phyloP scores from a whole-genome alignment of 2,113 vertebrate genomes.

The Promerops cafer region DNA sequence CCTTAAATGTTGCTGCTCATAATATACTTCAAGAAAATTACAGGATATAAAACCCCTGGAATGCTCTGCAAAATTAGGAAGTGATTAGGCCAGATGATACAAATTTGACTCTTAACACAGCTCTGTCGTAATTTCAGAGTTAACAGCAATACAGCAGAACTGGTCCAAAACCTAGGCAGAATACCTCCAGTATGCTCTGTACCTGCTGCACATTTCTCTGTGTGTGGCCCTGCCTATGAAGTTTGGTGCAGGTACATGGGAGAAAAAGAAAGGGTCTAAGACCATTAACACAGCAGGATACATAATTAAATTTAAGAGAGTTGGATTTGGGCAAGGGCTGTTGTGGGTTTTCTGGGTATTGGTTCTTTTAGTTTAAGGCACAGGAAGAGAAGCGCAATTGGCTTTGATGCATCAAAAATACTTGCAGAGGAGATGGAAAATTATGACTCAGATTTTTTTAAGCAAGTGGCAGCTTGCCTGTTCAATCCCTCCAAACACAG shows the following conservation, averaged over 20 bases:
- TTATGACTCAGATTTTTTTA: background rate
- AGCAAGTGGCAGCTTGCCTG: background rate
- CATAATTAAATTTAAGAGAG: background rate
- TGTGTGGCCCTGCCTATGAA: background rate
- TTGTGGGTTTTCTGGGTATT: background rate
- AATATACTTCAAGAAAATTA: conserved; percentile 37
- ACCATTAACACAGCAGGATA: background rate
- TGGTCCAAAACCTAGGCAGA: background rate
- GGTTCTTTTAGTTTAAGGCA: background rate
- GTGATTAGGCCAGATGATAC: conserved; percentile 39
- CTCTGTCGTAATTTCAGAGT: background rate
- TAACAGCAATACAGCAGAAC: background rate
- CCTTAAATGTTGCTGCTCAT: background rate
- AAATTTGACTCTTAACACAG: conserved; percentile 24
- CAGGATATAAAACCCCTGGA: conserved; percentile 29
- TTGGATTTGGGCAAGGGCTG: background rate
- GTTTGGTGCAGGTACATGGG: background rate
- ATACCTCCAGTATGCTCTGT: background rate
- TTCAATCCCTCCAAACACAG: background rate
- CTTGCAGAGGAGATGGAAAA: background rate
- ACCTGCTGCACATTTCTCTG: background rate
- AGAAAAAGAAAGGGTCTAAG: background rate
- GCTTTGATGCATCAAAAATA: background rate
- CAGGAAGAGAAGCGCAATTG: background rate
- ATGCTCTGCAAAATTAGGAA: conserved; percentile 34